These are phyloP conservation scores for Bombus sibiricus DNA, from an alignment of 1,140 invertebrate species.

Conservation along the genomic window DNA sequence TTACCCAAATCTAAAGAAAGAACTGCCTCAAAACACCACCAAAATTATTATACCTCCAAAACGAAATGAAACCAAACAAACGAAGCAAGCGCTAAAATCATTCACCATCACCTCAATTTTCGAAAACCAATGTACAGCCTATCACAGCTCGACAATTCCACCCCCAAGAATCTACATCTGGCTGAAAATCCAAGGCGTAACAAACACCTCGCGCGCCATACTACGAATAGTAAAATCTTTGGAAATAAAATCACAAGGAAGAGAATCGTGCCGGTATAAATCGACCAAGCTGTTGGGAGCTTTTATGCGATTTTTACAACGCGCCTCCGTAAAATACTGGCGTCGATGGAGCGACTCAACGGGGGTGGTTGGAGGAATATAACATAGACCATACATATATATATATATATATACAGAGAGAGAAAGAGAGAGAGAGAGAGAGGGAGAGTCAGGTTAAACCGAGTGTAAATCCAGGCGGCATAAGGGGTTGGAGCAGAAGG, in stretches of 20 bases:
- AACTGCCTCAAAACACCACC: neutral
- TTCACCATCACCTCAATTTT: too few relatives aligned
- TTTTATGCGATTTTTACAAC: conserved; percentile 69
- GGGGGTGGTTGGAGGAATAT: conserved; percentile 11
- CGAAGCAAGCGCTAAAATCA: neutral
- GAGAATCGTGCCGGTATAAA: conserved; percentile 42
- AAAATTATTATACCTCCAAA: neutral
- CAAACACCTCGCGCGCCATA: neutral
- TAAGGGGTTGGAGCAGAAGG: neutral
- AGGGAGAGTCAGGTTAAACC: conserved; percentile 53
- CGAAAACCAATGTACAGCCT: too few relatives aligned
- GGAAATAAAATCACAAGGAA: conserved; percentile 31
- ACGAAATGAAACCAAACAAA: neutral
- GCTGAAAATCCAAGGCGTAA: neutral
- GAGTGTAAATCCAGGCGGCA: conserved; percentile 60
- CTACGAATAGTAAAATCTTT: neutral
- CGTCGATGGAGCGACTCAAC: conserved; percentile 38
- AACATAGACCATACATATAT: neutral
- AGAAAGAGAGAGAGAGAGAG: neutral
- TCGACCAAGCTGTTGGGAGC: conserved; percentile 62
- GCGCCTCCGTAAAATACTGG: conserved; percentile 60
- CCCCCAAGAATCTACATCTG: too few relatives aligned
- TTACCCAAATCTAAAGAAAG: too few relatives aligned
- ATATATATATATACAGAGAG: too few relatives aligned
- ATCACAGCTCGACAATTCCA: neutral